Percentiles rank a stretch among this genome's conserved stretches.
Evolutionary conservation across 2,797 vertebrate genomes (phyloP).

Genomic region (Carapus acus): DNA sequence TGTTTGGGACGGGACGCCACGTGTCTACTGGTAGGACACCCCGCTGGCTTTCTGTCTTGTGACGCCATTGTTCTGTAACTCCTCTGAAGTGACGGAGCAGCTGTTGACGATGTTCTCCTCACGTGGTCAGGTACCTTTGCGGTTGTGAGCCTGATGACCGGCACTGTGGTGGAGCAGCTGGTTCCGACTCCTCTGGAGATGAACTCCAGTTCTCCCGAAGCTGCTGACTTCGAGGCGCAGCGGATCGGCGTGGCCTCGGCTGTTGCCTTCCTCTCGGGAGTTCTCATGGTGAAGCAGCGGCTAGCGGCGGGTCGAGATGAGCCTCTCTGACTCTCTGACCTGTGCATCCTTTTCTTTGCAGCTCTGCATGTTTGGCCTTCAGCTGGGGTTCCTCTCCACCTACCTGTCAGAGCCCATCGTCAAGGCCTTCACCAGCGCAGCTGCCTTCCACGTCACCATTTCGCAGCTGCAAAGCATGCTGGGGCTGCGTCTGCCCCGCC

Average conservation of each 20-base stretch:
- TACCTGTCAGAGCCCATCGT: slow-evolving; percentile 90
- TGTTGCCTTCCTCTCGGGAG: slow-evolving; percentile 83
- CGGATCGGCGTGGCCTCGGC: slow-evolving; percentile 83
- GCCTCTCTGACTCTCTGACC: neutral
- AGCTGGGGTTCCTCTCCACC: slow-evolving; percentile 87
- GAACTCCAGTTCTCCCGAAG: slow-evolving; percentile 74
- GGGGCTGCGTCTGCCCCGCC: slow-evolving; percentile 81
- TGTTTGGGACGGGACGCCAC: slow-evolving; percentile 87
- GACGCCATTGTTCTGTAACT: too few species aligned
- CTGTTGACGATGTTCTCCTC: neutral
- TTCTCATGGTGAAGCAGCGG: slow-evolving; percentile 75
- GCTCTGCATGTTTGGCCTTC: slow-evolving; percentile 86
- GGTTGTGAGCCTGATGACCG: slow-evolving; percentile 89
- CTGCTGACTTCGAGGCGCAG: slow-evolving; percentile 74
- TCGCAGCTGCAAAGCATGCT: slow-evolving; percentile 89
- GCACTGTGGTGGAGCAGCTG: slow-evolving; percentile 83
- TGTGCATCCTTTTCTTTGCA: slow-evolving; percentile 44
- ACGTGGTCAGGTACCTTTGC: slow-evolving; percentile 84
- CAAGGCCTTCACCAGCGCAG: slow-evolving; percentile 89
- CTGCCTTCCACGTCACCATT: slow-evolving; percentile 86
- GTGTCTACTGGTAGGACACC: slow-evolving; percentile 86
- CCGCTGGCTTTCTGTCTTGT: too few species aligned
- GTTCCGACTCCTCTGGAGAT: slow-evolving; percentile 74
- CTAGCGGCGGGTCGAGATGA: neutral
- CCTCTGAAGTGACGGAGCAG: neutral